Percentiles rank a stretch among this genome's conserved stretches.
phyloP scores from a whole-genome alignment of 1,140 invertebrate species.

The Rhyzopertha dominica region DNA sequence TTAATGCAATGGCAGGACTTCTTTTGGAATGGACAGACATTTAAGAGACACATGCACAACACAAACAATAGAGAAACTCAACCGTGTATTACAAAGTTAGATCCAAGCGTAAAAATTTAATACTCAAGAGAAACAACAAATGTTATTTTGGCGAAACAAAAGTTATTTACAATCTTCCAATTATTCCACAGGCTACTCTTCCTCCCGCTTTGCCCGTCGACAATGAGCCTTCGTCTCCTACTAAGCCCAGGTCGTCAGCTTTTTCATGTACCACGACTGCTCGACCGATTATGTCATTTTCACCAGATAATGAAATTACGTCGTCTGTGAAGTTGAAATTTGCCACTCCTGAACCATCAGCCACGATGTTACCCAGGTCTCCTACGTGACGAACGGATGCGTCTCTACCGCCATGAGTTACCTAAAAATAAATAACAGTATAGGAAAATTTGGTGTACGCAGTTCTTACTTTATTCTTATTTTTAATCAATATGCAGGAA shows the following conservation, averaged over 20 bases:
- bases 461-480: no score
- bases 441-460: no score
- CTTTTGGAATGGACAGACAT: no score
- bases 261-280: constrained; percentile 70
- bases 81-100: no score
- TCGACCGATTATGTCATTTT: constrained; percentile 68
- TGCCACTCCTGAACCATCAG: constrained; percentile 56
- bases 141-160: no score
- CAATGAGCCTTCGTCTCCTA: constrained; percentile 60
- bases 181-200: constrained; percentile 74
- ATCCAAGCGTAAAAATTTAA: no score
- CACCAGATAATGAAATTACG: constrained; percentile 61
- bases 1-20: no score
- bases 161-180: constrained; percentile 64
- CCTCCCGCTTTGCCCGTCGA: constrained; percentile 79
- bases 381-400: constrained; percentile 76
- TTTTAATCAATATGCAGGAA: no score
- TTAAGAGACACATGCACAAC: no score
- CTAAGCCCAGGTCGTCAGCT: constrained; percentile 69
- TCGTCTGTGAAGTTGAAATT: constrained; percentile 59
- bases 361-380: constrained; percentile 81
- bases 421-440: no score
- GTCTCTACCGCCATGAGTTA: constrained; percentile 69
- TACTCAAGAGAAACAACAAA: no score
- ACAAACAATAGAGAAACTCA: no score